Conservation (phyloP, 2,797 vertebrate genomes). For the Phylloscopus collybita region DNA sequence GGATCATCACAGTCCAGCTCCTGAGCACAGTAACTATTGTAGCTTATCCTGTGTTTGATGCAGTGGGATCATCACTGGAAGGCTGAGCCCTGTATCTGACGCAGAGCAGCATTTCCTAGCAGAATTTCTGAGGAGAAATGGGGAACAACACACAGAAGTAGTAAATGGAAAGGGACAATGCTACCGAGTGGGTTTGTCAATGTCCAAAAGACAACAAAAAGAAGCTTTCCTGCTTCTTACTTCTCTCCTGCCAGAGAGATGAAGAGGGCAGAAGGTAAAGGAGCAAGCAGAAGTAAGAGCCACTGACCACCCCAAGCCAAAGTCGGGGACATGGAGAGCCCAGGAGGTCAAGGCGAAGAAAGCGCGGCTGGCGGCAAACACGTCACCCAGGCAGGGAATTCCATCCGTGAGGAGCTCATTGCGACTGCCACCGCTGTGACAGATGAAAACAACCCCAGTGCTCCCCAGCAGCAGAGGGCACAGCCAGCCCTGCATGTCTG, state of each 20-base stretch:
- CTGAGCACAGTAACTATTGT: background rate
- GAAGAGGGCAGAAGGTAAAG: background rate
- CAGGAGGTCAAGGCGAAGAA: background rate
- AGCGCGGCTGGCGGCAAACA: rapidly evolving
- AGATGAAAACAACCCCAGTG: background rate
- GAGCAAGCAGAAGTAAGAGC: background rate
- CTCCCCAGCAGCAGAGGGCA: background rate
- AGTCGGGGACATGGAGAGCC: rapidly evolving
- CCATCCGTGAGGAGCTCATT: background rate
- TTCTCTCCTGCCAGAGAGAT: background rate
- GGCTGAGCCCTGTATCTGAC: background rate
- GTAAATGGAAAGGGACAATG: background rate
- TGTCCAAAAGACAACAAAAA: background rate
- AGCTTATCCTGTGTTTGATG: background rate
- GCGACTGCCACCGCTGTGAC: rapidly evolving
- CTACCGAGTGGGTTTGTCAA: background rate
- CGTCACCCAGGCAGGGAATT: background rate
- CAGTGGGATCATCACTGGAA: background rate
- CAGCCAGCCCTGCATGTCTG: rapidly evolving
- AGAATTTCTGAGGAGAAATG: background rate
- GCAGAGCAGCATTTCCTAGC: background rate
- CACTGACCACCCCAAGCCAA: background rate
- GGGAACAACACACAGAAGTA: background rate
- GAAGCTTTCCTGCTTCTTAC: background rate
- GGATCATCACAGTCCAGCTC: background rate